phyloP scores from a whole-genome alignment of 2,888 invertebrate species.

The Torymus texanus region DNA sequence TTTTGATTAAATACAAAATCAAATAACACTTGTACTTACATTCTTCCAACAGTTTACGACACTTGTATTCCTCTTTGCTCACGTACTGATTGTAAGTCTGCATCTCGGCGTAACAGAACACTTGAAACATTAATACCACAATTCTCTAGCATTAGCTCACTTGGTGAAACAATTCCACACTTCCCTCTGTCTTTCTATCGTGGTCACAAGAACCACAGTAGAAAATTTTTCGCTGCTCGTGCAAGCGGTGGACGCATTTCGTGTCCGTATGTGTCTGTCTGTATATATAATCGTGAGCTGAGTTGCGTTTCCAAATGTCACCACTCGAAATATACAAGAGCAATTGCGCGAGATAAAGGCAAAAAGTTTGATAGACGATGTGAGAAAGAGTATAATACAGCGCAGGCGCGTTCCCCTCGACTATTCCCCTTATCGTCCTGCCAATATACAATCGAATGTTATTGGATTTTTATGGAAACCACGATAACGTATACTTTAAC shows the following conservation, averaged over 20 bases:
- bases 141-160: no score
- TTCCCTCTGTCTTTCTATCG: no score
- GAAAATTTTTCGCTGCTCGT: no score
- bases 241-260: no score
- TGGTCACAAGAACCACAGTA: no score
- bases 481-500: not conserved
- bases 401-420: conserved; percentile 17
- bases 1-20: no score
- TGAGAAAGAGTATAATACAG: not conserved
- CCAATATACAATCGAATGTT: not conserved
- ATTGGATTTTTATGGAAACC: conserved; percentile 7
- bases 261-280: no score
- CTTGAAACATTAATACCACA: conserved; percentile 6
- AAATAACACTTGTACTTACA: conserved; percentile 19
- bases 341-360: conserved; percentile 24
- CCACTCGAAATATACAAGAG: conserved; percentile 5
- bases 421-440: conserved; percentile 11
- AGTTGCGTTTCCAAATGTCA: conserved; percentile 22
- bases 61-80: not conserved
- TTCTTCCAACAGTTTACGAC: not conserved
- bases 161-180: no score
- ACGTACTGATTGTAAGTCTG: not conserved
- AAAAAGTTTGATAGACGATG: conserved; percentile 23
- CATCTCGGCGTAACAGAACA: conserved; percentile 8
- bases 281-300: no score